Base-by-base conservation (phyloP, 92 coral and sea anemone species). In the Phenganax stokvisi region DNA sequence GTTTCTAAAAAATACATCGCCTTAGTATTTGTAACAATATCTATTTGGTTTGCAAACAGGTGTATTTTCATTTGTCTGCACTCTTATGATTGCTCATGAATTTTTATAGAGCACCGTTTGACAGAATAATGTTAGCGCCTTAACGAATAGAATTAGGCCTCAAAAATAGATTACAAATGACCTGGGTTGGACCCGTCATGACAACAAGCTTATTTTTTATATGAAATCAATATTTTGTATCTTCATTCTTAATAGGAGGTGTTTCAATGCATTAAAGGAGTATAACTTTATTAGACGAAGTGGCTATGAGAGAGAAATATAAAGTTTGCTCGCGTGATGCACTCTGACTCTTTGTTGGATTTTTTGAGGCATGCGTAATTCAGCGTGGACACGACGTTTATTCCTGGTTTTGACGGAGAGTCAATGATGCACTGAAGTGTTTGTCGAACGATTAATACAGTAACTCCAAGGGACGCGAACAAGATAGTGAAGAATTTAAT, bases 41-140 rank as follows among this genome's bases (percentile, higher is more conserved):
- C 54, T 6, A 68, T 51, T 68, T 29, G 12, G 47, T 68, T 6
- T 55, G 0, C 28, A 6, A 56, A 57, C 81, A 76, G 81, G 81
- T 76, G 81, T 76, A 64, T 76, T 31, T 31, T 16, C 54, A 15
- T 12, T 16, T 75, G 52, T 25, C 56, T 51, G 28, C 20, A 29
- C 15, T 56, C 12, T 28, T 51, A 0, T 56, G 44, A 76, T 76
- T 30, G 54, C 30, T 76, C 81, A 76, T 76, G 81, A 57, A 76
- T 76, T 57, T 76, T 58, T 76, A 76, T 58, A 15, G 70, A 76
- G n/a, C 29, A 30, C 31, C 73, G 47, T 3, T 68, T 37, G 17
- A 68, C 47, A 37, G 47, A 10, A 44, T 64, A 28, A 64, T 64
- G 70, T 2, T 12, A 16, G 53, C 54, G 54, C 73, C 73, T 6